Evolutionary conservation across 2,888 invertebrate genomes (phyloP), one percentile per base, ranked within the genome.

Genomic region (Polyommatus icarus): DNA sequence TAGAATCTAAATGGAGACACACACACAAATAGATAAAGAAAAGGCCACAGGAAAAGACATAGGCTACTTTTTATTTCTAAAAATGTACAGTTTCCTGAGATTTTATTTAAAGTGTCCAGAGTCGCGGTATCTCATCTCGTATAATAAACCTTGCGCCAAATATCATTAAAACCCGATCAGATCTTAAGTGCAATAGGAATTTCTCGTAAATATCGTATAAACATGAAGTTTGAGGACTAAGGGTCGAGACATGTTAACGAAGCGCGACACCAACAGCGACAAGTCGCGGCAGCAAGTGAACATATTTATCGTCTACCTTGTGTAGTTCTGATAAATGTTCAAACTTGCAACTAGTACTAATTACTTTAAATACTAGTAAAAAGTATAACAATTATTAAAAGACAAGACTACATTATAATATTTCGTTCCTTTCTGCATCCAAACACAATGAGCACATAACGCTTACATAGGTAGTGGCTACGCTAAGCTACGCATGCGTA

Each of bases 211-310:
- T 67, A 32, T 29, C 15, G 67, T 12, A 15, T 67, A 18, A 29
- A 67, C 67, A 67, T 18, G 67, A 67, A 67, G 15, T 67, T 61
- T 61, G 15, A 67, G 6, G 29, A 67, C 12, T 59, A 59, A 59
- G 59, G 59, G 59, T 20, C 0, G 18, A 5, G 15, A 32, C 67
- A 29, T 32, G 67, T 29, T 18, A 18, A 15, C 4, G 3, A 18
- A 5, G 6, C 12, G 67, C 29, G 67, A 67, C 67, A 15, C 3
- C 12, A 3, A 12, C 15, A 15, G 29, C 10, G 15, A 50, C 50
- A 50, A 10, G 8, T 40, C 8, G 40, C 40, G 40, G 1, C 40
- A 40, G 40, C 10, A 40, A 8, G 40, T 10, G 10, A 40, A 10
- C 8, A 40, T 40, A 40, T 40, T 8, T 40, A 40, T 2, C 6